Evolutionary conservation across 2,113 vertebrate genomes (phyloP), one percentile per base, ranked within the genome.

Genomic region (Cheilinus undulatus): DNA sequence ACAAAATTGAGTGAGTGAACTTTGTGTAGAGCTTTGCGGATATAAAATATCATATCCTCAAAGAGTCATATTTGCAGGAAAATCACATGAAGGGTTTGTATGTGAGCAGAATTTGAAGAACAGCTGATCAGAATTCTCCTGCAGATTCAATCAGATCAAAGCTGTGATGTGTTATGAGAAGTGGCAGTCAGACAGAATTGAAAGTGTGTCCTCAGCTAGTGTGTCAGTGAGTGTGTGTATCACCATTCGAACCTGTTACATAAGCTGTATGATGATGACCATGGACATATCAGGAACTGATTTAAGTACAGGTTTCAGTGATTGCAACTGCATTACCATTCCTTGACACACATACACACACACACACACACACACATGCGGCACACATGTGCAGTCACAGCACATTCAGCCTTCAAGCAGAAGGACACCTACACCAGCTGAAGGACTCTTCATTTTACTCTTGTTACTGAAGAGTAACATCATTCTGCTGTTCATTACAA

Each of bases 81-180:
- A 45, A 45, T 45, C 42, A 46, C 50, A 76, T 52, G 62, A 73
- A 49, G 54, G 57, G 22, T 75, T 38, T 7, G 19, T 27, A 13
- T 78, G 72, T 76, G 75, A 64, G 69, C 2, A n/a, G 80, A 86
- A 88, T 89, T 57, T 50, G 42, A 78, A 83, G 51, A 51, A 66
- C 24, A 0, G 9, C 54, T 57, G 80, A 86, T 85, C 82, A 64
- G 72, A 65, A 73, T 77, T 82, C 75, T 19, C 78, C 83, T 54
- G 58, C 14, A 73, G 83, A 89, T 87, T 76, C 80, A 80, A 86
- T 86, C 83, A 71, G 64, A 49, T 76, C 53, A 71, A 34, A 63
- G 50, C 68, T 60, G 48, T 40, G 65, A 77, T 69, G 71, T 83
- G 71, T 66, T 83, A 77, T 69, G 23, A 76, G 80, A 82, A 52